A percentile compares a stretch with the other conserved stretches of the same genome.
phyloP scores from a whole-genome alignment of 2,888 invertebrate species.

The Calameuta idolon region DNA sequence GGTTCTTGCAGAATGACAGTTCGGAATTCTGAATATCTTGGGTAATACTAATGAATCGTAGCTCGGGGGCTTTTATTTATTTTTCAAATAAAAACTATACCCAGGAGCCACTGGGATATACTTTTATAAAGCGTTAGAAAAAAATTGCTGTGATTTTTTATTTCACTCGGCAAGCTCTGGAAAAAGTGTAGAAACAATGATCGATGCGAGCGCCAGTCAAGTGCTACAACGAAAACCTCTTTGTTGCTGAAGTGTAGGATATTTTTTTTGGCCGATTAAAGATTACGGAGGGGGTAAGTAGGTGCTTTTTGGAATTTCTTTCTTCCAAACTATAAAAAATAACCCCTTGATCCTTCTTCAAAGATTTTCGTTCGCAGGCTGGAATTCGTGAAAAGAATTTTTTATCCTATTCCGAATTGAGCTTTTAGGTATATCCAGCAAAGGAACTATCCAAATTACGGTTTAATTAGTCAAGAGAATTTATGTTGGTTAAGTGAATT shows the following conservation, averaged over 20 bases:
- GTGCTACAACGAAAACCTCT: slow-evolving; percentile 59
- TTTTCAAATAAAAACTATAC: not conserved
- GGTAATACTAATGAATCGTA: not conserved
- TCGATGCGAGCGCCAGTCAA: slow-evolving; percentile 49
- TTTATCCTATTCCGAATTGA: not conserved
- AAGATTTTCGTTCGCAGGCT: not conserved
- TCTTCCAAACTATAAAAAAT: not conserved
- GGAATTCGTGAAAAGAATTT: not conserved
- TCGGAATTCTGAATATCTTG: not conserved
- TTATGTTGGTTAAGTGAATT: not conserved
- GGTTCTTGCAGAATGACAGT: slow-evolving; percentile 1
- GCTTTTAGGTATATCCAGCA: not conserved
- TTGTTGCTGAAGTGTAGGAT: slow-evolving; percentile 21
- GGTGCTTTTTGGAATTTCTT: not conserved
- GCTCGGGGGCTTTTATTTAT: not conserved
- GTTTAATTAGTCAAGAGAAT: not conserved
- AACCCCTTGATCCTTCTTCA: not conserved
- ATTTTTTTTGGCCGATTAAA: not conserved
- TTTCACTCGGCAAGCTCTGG: slow-evolving; percentile 3
- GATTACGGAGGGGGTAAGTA: not conserved
- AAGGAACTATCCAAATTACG: not conserved
- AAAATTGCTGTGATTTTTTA: not conserved
- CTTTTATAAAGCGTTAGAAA: not conserved
- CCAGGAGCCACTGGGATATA: not conserved
- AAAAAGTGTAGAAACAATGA: slow-evolving; percentile 37